Evolutionary conservation across 2,113 vertebrate species (phyloP).

Genomic region (Smithornis capensis): DNA sequence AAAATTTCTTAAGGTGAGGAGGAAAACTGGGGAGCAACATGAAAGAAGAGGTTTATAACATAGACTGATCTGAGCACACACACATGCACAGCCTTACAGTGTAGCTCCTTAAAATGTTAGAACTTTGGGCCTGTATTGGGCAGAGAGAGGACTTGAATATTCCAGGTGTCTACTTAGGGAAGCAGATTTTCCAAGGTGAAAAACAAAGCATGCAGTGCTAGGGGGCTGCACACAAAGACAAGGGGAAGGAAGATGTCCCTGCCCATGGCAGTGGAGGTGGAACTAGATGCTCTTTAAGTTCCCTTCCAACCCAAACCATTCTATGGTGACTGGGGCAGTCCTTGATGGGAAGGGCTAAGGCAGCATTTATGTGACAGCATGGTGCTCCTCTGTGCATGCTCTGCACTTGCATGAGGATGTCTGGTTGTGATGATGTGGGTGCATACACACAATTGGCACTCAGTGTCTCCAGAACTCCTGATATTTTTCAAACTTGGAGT

Average conservation of each 20-base stretch:
- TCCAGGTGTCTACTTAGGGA: not conserved
- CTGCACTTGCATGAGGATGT: not conserved
- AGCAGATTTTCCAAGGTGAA: not conserved
- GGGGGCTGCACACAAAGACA: too few relatives aligned
- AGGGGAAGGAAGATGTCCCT: not conserved
- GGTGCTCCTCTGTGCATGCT: not conserved
- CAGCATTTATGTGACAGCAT: rapidly evolving
- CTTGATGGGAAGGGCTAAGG: not conserved
- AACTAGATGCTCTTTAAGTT: not conserved
- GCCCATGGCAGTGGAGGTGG: too few relatives aligned
- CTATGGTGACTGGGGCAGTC: not conserved
- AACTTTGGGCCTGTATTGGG: not conserved
- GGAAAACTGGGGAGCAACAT: rapidly evolving
- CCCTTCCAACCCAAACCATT: not conserved
- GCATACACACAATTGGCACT: not conserved
- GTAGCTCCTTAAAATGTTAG: not conserved
- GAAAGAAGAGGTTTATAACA: not conserved
- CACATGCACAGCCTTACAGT: not conserved
- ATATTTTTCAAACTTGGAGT: not conserved
- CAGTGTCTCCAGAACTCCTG: not conserved
- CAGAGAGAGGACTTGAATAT: not conserved
- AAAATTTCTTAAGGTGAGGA: not conserved
- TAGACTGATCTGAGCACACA: rapidly evolving
- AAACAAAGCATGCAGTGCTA: rapidly evolving
- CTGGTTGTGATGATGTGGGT: not conserved